A percentile compares a stretch with the other conserved stretches of the same genome.
phyloP scores from a whole-genome alignment of 2,797 vertebrate genomes.

The Rachycentron canadum region DNA sequence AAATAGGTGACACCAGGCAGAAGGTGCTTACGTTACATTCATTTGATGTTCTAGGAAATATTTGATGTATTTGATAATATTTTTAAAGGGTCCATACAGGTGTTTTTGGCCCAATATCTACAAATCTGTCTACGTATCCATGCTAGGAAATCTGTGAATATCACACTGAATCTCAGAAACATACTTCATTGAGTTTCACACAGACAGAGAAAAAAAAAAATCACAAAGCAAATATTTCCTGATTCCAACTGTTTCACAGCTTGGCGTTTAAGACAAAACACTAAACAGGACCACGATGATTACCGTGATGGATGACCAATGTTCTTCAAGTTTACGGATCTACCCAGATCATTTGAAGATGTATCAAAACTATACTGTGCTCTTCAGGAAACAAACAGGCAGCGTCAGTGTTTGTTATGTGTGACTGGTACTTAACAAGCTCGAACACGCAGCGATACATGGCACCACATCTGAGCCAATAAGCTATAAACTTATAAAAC shows the following conservation, averaged over 20 bases:
- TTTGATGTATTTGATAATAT: not conserved
- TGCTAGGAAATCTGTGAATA: not conserved
- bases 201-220: not conserved
- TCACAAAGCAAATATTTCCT: not conserved
- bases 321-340: not conserved
- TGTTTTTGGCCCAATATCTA: not conserved
- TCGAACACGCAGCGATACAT: conserved; percentile 6
- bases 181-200: not conserved
- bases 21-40: not conserved
- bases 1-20: not conserved
- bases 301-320: not conserved
- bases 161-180: not conserved
- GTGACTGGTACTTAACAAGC: conserved; percentile 19
- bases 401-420: not conserved
- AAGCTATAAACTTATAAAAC: conserved; percentile 26
- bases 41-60: not conserved
- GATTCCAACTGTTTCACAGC: not conserved
- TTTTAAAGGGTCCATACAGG: not conserved
- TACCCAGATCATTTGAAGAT: not conserved
- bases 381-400: not conserved
- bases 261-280: not conserved
- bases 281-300: not conserved
- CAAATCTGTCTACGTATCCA: not conserved
- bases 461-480: conserved; percentile 10
- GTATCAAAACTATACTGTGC: not conserved